Conservation (phyloP, 2,113 vertebrate species). For the Varanus salvator region DNA sequence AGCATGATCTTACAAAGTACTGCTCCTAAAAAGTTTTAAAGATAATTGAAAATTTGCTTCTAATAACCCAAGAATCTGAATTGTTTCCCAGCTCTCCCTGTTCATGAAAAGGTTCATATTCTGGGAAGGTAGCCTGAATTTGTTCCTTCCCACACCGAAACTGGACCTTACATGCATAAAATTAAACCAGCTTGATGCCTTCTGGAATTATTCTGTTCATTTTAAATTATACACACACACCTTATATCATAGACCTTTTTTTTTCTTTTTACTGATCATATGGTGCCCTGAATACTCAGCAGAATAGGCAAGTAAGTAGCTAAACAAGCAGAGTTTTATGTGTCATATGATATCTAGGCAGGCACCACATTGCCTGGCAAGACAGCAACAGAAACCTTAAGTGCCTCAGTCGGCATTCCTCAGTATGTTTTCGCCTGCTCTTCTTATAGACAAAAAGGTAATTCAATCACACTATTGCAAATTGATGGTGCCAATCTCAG, state of each 20-base stretch:
- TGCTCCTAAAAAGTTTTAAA: neutral
- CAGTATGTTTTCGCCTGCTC: conserved; percentile 60
- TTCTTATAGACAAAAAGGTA: conserved; percentile 76
- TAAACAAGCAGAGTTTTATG: conserved; percentile 56
- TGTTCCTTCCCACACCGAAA: neutral
- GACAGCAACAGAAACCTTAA: conserved; percentile 78
- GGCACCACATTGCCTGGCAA: conserved; percentile 73
- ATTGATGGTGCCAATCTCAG: conserved; percentile 66
- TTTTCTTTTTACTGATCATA: neutral
- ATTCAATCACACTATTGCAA: conserved; percentile 77
- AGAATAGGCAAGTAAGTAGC: neutral
- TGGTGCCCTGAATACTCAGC: neutral
- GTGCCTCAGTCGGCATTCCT: conserved; percentile 73
- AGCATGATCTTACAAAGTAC: neutral
- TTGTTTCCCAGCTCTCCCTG: neutral
- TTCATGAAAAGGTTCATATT: neutral
- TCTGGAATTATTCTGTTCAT: conserved; percentile 1
- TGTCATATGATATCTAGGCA: conserved; percentile 70
- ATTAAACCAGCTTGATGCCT: neutral
- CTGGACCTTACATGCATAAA: neutral
- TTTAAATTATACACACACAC: neutral
- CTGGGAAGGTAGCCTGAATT: neutral
- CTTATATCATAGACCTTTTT: neutral
- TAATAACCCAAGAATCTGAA: neutral
- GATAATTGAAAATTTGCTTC: neutral